A percentile compares a stretch with the other conserved stretches of the same genome.
Evolutionary conservation across 1,140 invertebrate genomes (phyloP).

Genomic region (Holcopasites calliopsidis): DNA sequence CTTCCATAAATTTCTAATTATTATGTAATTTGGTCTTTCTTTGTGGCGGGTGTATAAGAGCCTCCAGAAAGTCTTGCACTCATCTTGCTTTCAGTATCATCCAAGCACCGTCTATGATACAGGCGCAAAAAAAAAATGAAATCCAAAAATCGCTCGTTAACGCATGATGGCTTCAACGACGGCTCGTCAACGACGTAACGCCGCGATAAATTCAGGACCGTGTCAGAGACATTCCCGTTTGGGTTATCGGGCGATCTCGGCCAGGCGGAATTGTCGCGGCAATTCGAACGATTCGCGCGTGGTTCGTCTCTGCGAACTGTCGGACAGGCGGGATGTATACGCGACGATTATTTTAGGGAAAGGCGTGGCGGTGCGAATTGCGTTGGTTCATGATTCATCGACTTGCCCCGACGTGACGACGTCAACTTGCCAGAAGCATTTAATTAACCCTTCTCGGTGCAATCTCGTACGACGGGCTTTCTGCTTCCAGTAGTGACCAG

Average conservation of each 20-base stretch:
- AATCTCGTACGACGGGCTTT: slow-evolving; percentile 43
- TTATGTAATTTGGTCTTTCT: neutral
- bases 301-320: slow-evolving; percentile 13
- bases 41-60: neutral
- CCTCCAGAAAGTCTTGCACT: no score
- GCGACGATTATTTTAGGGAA: slow-evolving; percentile 55
- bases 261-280: slow-evolving; percentile 36
- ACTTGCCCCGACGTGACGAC: slow-evolving; percentile 41
- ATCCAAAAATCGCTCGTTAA: neutral
- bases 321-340: slow-evolving; percentile 31
- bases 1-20: neutral
- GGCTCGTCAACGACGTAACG: neutral
- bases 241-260: slow-evolving; percentile 41
- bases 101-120: neutral
- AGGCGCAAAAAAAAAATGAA: neutral
- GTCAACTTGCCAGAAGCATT: slow-evolving; percentile 55
- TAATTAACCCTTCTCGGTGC: slow-evolving; percentile 58
- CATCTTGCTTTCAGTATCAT: neutral
- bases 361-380: slow-evolving; percentile 41
- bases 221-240: neutral
- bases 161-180: neutral
- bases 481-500: neutral
- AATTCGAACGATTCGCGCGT: slow-evolving; percentile 20
- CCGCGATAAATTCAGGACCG: slow-evolving; percentile 4
- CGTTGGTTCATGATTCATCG: slow-evolving; percentile 54